Evolutionary conservation across 2,113 vertebrate genomes (phyloP), one percentile per base, ranked within the genome.

Genomic region (Daboia siamensis): DNA sequence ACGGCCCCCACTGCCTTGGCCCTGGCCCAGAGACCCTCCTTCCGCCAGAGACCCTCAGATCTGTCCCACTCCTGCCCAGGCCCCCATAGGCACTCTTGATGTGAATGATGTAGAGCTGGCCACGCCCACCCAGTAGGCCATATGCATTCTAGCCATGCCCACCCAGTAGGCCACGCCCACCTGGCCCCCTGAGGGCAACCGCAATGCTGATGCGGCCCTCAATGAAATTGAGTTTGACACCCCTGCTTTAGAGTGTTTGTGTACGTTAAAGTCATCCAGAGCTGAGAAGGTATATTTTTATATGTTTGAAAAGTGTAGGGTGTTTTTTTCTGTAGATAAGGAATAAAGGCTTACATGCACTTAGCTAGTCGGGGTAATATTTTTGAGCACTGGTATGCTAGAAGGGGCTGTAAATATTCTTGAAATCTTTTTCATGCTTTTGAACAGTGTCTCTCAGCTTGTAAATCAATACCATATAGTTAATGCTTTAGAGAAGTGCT

Each of bases 311-410:
- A 6, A 29, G 54, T 57, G 13, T 24, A 26, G 56, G 12, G 0
- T 56, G 4, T 61, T 13, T 24, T 54, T 74, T 44, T 9, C 54
- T 80, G 33, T 56, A 46, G 39, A 29, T 46, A 4, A 29, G 26
- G 12, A 13, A 3, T 7, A 69, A 89, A 57, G 39, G 11, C 88
- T 96, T 93, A 80, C 2, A 94, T 94, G 93, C 93, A 85, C 94
- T 94, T 92, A 95, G 84, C 93, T 97, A 95, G 95, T 95, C 93
- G 94, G 86, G 93, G 93, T 97, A 98, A 95, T 89, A 95, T 94
- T 94, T 95, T 95, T 89, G 33, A 48, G 93, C 56, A 90, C 80
- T 89, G 23, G 91, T 21, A 93, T 89, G 7, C 21, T 84, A 84
- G 39, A 21, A 57, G 10, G 74, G 24, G 33, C 17, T 56, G 7